Evolutionary conservation across 2,797 vertebrate species (phyloP).

Genomic region (Phrynocephalus guinanensis): DNA sequence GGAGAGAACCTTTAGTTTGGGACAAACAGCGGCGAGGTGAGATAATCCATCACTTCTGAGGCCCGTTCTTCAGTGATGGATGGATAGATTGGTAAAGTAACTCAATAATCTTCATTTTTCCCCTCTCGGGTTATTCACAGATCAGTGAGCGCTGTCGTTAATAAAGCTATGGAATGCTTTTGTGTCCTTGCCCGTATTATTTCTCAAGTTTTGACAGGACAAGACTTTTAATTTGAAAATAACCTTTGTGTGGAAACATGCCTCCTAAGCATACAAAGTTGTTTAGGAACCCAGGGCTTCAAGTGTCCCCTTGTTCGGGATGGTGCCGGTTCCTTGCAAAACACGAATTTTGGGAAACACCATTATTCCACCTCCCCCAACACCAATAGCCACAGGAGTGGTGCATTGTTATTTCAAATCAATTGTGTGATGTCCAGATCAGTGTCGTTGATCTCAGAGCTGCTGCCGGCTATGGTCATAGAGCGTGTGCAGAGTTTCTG

Average conservation of each 20-base stretch:
- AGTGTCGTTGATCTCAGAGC: no score
- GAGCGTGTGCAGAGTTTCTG: background rate
- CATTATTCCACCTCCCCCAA: background rate
- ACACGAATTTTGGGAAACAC: background rate
- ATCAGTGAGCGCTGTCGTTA: slow-evolving; percentile 85
- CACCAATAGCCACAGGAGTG: background rate
- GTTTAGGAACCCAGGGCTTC: background rate
- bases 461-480: background rate
- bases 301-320: slow-evolving; percentile 10
- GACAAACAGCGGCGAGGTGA: slow-evolving; percentile 74
- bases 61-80: slow-evolving; percentile 83
- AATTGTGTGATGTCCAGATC: background rate
- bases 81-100: slow-evolving; percentile 86
- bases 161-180: slow-evolving; percentile 85
- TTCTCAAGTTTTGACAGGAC: slow-evolving; percentile 81
- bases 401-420: background rate
- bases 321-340: background rate
- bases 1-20: slow-evolving; percentile 66
- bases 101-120: slow-evolving; percentile 85
- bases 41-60: slow-evolving; percentile 85
- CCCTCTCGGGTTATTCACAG: slow-evolving; percentile 85
- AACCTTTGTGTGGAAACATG: slow-evolving; percentile 73
- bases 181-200: slow-evolving; percentile 82
- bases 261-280: slow-evolving; percentile 28
- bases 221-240: slow-evolving; percentile 82